phyloP scores from a whole-genome alignment of 2,888 invertebrate genomes.

The Erebia aethiops region DNA sequence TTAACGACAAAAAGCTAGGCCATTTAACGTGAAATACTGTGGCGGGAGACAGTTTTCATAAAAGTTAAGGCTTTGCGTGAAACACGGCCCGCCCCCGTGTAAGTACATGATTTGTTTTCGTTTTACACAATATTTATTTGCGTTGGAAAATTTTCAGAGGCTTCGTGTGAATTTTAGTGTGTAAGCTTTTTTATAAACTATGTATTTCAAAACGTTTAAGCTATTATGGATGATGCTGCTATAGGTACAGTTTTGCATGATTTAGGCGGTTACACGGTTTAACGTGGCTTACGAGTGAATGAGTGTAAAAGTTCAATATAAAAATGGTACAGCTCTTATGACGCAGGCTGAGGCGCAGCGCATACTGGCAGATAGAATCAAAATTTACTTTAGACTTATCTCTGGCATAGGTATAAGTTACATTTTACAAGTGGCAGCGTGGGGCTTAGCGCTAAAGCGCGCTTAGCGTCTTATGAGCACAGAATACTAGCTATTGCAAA shows the following conservation, averaged over 20 bases:
- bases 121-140: constrained; percentile 40
- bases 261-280: background rate
- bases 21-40: constrained; percentile 74
- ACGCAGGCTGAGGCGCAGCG: too few species aligned
- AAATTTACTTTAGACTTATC: too few species aligned
- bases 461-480: too few species aligned
- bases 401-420: too few species aligned
- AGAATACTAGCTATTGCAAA: too few species aligned
- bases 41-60: constrained; percentile 64
- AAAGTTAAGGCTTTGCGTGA: constrained; percentile 60
- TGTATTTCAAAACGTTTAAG: background rate
- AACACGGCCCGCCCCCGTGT: constrained; percentile 42
- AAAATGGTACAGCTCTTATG: too few species aligned
- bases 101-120: constrained; percentile 45
- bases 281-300: too few species aligned
- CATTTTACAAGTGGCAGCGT: too few species aligned
- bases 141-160: constrained; percentile 33
- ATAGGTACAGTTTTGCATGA: background rate
- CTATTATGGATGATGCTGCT: background rate
- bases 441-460: too few species aligned
- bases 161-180: constrained; percentile 22
- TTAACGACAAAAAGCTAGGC: constrained; percentile 71
- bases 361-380: too few species aligned
- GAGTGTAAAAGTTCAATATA: too few species aligned
- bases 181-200: background rate